phyloP scores from a whole-genome alignment of 2,113 vertebrate species.

The Morone saxatilis region DNA sequence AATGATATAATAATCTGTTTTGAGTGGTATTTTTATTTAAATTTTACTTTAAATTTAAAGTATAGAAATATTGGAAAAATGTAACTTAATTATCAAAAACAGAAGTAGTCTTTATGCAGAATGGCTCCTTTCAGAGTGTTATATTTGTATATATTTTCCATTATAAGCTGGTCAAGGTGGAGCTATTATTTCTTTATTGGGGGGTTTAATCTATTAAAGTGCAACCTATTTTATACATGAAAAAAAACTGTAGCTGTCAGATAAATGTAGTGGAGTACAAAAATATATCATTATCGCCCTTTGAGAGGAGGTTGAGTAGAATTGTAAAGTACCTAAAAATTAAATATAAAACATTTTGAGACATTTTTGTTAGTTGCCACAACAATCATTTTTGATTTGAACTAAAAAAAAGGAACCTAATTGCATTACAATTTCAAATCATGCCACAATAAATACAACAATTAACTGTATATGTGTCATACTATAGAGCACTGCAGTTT shows the following conservation, averaged over 20 bases:
- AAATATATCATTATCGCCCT: background rate
- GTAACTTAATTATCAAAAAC: background rate
- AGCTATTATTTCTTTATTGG: background rate
- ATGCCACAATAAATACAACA: background rate
- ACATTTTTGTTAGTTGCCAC: too few relatives aligned
- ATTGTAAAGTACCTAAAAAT: background rate
- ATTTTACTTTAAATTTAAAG: background rate
- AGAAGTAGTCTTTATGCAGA: background rate
- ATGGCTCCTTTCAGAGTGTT: background rate
- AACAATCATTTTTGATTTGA: too few relatives aligned
- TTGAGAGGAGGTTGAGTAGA: background rate
- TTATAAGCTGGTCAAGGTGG: background rate
- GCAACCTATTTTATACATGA: background rate
- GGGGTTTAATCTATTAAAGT: background rate
- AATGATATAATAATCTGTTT: background rate
- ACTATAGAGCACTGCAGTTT: background rate
- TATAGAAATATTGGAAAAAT: background rate
- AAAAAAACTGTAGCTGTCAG: background rate
- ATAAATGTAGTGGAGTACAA: background rate
- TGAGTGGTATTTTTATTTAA: background rate
- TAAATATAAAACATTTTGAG: background rate
- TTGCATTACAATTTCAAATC: background rate
- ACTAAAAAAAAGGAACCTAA: background rate
- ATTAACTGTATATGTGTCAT: background rate
- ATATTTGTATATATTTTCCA: background rate